These are phyloP conservation scores for Acleris emargana DNA, from an alignment of 2,888 invertebrate species.

Conservation along the genomic window DNA sequence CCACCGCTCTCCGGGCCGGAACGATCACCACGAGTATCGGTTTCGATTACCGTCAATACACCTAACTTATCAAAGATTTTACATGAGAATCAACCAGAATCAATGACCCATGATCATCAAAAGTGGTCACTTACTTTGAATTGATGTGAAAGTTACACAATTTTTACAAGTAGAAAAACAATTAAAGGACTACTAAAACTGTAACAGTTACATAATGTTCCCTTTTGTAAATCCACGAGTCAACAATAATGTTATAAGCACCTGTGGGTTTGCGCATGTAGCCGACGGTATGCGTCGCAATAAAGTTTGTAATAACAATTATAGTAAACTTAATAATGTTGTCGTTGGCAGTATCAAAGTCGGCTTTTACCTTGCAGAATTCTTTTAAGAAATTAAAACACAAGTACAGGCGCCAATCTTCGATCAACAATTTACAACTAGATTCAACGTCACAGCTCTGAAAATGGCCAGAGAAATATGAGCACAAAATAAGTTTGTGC, in stretches of 20 bases:
- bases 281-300: slow-evolving; percentile 47
- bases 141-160: neutral
- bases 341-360: neutral
- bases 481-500: no score
- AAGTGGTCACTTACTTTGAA: neutral
- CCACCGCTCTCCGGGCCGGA: slow-evolving; percentile 56
- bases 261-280: slow-evolving; percentile 52
- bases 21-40: slow-evolving; percentile 70
- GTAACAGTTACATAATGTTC: slow-evolving; percentile 44
- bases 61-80: slow-evolving; percentile 39
- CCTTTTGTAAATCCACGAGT: slow-evolving; percentile 42
- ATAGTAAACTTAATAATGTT: neutral
- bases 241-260: slow-evolving; percentile 44
- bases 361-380: slow-evolving; percentile 4
- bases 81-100: slow-evolving; percentile 47
- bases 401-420: slow-evolving; percentile 1
- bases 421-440: no score
- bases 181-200: slow-evolving; percentile 16
- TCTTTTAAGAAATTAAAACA: neutral
- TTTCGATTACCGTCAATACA: slow-evolving; percentile 50
- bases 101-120: slow-evolving; percentile 37
- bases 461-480: no score
- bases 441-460: no score
- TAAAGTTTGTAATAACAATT: slow-evolving; percentile 35
- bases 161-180: neutral